These are phyloP conservation scores for Helarctos malayanus DNA, from an alignment of 2,797 vertebrate genomes.

Conservation along the genomic window DNA sequence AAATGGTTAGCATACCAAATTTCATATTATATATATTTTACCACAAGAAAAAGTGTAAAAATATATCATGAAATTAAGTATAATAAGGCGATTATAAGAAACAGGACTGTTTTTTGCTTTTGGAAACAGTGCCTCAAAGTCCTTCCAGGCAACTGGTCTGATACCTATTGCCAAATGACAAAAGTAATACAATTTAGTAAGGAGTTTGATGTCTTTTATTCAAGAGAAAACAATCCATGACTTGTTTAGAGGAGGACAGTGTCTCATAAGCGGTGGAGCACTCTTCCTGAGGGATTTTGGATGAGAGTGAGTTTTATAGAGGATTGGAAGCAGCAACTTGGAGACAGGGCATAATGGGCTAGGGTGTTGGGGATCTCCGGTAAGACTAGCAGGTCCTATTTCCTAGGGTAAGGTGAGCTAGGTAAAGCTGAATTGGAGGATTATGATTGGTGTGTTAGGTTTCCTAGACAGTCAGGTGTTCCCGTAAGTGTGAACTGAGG, in stretches of 20 bases:
- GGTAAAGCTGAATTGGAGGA: background rate
- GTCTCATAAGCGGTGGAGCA: background rate
- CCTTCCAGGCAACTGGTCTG: background rate
- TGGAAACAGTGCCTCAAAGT: background rate
- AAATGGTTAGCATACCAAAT: background rate
- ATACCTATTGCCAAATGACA: background rate
- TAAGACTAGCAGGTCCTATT: background rate
- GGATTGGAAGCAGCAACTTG: background rate
- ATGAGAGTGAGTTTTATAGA: background rate
- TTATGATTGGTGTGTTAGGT: background rate
- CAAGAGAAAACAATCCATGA: background rate
- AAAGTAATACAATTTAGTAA: background rate
- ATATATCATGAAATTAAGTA: background rate
- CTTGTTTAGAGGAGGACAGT: background rate
- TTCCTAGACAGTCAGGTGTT: background rate
- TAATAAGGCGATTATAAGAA: background rate
- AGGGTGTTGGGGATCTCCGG: background rate
- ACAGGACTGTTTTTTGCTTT: background rate
- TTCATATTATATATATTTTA: background rate
- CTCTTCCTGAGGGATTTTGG: background rate
- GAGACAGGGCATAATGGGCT: background rate
- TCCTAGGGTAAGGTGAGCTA: background rate
- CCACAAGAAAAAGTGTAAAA: background rate
- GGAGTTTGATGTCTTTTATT: background rate
- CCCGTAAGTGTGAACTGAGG: background rate